Evolutionary conservation across 2,888 invertebrate genomes (phyloP), one percentile per base, ranked within the genome.

Genomic region (Lasius fuliginosus): DNA sequence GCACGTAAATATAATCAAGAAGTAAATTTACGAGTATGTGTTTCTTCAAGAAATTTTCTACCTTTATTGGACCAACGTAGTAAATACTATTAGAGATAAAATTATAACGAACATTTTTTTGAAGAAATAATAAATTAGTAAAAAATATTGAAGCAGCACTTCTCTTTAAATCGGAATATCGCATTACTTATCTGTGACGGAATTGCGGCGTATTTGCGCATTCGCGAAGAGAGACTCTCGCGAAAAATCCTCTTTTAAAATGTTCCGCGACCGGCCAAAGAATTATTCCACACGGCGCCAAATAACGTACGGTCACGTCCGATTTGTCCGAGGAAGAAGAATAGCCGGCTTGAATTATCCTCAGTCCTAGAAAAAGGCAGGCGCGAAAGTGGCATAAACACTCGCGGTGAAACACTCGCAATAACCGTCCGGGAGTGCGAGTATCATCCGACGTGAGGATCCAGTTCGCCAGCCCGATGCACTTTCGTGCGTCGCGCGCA

Each of bases 401-500:
- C 5, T 53, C 53, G 71, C 56, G 42, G 53, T 58, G 71, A 58
- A 77, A 77, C 56, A 69, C 77, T 69, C 56, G 77, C 77, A 27
- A 42, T 69, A 58, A 58, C 77, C 42, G 40, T 77, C 64, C 42
- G 6, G 30, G 30, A 23, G 23, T 23, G 23, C 23, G 23, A 23
- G 23, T 23, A 23, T 23, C 23, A 23, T 23, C 23, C 42, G 12
- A 3, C 53, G 42, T 53, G 36, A 27, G 40, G 71, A 58, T 69
- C 71, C 71, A 69, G 67, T 40, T 65, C 75, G 64, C 27, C 49
- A 36, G 33, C 33, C 75, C 36, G 40, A 67, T 76, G 67, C 87
- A 87, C 88, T 88, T 87, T 89, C 77, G 73, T 42, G 33, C 58
- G n/a, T n/a, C 36, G 33, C 30, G 18, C 75, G 46, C 33, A 30